These are phyloP conservation scores for Geopemphigus sp. DNA, from an alignment of 1,140 invertebrate genomes.

Conservation along the genomic window DNA sequence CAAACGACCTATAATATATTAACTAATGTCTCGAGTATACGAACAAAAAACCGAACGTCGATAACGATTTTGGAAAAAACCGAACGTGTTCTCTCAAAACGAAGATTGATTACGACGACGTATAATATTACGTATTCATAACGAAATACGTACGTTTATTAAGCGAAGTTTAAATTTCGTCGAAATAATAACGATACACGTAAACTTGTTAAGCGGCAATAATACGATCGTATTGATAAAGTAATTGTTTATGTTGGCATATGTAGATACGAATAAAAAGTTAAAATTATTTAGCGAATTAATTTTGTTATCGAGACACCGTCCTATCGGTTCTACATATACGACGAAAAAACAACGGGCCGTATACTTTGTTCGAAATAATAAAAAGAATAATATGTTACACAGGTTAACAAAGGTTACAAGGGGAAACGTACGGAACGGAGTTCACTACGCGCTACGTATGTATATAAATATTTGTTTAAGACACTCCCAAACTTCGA, in stretches of 20 bases:
- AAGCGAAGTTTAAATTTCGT: background rate
- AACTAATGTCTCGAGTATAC: background rate
- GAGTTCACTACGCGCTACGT: slow-evolving; percentile 14
- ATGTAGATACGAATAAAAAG: slow-evolving; percentile 5
- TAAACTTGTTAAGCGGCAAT: slow-evolving; percentile 9
- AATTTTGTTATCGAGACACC: background rate
- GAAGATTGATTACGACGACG: background rate
- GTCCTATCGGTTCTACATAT: slow-evolving; percentile 5
- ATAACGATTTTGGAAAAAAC: background rate
- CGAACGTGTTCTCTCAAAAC: background rate
- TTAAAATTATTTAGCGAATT: too few relatives aligned
- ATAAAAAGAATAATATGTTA: background rate
- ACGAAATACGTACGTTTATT: too few relatives aligned
- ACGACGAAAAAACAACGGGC: too few relatives aligned
- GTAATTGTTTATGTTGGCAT: background rate
- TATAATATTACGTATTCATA: too few relatives aligned
- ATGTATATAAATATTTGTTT: background rate
- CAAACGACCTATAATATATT: background rate
- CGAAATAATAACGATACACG: slow-evolving; percentile 3
- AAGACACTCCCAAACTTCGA: background rate
- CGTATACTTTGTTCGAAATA: slow-evolving; percentile 10
- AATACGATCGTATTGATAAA: background rate
- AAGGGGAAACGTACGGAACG: background rate
- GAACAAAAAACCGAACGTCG: background rate
- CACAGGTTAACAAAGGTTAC: too few relatives aligned